A percentile compares a stretch with the other conserved stretches of the same genome.
These are phyloP conservation scores for Torymus texanus DNA, from an alignment of 2,888 invertebrate genomes.

Conservation along the genomic window DNA sequence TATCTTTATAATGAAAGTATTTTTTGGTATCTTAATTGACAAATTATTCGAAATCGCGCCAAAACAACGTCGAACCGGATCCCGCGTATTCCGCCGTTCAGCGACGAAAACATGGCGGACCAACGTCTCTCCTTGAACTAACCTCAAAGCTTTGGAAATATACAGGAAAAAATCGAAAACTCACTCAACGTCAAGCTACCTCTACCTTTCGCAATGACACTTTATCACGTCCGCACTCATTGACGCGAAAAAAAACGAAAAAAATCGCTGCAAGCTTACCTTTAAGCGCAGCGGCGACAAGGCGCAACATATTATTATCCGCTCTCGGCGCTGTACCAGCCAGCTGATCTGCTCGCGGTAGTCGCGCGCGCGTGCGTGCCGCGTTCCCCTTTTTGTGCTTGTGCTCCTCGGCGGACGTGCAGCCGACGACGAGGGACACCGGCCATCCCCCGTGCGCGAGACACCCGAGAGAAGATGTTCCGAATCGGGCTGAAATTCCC, in stretches of 20 bases:
- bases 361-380: constrained; percentile 59
- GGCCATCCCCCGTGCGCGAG: constrained; percentile 61
- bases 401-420: constrained; percentile 26
- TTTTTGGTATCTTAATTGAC: background rate
- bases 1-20: background rate
- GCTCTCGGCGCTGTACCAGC: constrained; percentile 36
- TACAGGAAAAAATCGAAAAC: constrained; percentile 11
- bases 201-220: no score
- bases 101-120: constrained; percentile 52
- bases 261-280: constrained; percentile 19
- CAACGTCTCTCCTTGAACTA: constrained; percentile 45
- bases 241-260: background rate
- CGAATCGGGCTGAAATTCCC: constrained; percentile 75
- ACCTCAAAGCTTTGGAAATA: constrained; percentile 51
- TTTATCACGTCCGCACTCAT: no score
- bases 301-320: constrained; percentile 43
- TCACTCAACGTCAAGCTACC: no score
- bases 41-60: constrained; percentile 22
- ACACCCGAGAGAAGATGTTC: constrained; percentile 69
- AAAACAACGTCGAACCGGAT: constrained; percentile 50
- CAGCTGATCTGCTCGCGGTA: constrained; percentile 51
- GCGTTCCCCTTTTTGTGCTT: constrained; percentile 52
- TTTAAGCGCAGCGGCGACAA: constrained; percentile 22
- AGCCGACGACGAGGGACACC: constrained; percentile 52
- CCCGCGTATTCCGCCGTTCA: constrained; percentile 33